phyloP scores from a whole-genome alignment of 1,140 invertebrate genomes.

The Zaprionus kolodkinae region DNA sequence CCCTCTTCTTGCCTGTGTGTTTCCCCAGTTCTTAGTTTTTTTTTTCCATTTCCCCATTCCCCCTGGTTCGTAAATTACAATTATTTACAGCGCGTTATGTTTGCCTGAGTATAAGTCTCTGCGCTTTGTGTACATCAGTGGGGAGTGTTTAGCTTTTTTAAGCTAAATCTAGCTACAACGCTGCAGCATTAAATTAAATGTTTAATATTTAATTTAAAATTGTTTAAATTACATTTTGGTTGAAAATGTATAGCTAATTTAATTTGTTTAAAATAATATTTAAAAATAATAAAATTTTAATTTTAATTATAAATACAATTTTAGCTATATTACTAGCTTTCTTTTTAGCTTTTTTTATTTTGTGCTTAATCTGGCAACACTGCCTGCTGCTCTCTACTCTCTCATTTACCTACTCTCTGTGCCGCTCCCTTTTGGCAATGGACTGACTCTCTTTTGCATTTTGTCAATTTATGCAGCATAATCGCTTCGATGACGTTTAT shows the following conservation, averaged over 20 bases:
- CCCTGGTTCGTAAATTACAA: conserved; percentile 75
- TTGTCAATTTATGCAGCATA: conserved; percentile 82
- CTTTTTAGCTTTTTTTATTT: not conserved
- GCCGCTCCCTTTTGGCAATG: conserved; percentile 67
- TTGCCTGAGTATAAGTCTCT: conserved; percentile 28
- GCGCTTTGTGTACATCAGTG: conserved; percentile 9
- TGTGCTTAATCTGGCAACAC: not conserved
- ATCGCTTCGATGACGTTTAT: conserved; percentile 79
- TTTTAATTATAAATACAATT: not conserved
- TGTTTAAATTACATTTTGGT: no score
- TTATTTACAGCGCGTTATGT: conserved; percentile 72
- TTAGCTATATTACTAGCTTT: not conserved
- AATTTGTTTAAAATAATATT: no score
- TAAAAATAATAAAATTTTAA: not conserved
- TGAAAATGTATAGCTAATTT: no score
- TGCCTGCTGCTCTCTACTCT: conserved; percentile 3
- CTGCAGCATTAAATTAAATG: not conserved
- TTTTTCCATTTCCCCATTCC: conserved; percentile 18
- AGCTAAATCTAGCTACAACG: not conserved
- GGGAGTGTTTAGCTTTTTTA: not conserved
- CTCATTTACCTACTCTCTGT: conserved; percentile 8
- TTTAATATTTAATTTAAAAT: no score
- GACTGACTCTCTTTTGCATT: conserved; percentile 60
- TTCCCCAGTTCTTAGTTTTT: not conserved
- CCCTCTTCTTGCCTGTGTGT: not conserved